These are phyloP conservation scores for Incurvaria masculella DNA, from an alignment of 2,888 invertebrate genomes.

Conservation along the genomic window DNA sequence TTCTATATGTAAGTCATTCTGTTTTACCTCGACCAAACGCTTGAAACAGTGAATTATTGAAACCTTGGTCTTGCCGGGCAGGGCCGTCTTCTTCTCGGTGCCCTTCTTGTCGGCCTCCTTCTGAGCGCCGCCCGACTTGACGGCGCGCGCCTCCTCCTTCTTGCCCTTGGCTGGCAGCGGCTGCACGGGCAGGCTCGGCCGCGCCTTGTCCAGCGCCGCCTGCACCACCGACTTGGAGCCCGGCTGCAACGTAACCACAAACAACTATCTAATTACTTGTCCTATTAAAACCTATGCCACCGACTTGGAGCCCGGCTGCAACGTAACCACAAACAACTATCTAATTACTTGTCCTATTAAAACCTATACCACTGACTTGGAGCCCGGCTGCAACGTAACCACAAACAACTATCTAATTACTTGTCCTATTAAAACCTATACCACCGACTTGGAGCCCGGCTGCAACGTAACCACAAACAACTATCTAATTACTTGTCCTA, in stretches of 20 bases:
- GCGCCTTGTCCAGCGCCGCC: conserved; percentile 79
- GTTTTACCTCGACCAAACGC: not conserved
- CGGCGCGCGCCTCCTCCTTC: conserved; percentile 57
- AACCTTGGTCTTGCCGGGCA: conserved; percentile 48
- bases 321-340: conserved; percentile 10
- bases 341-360: no score
- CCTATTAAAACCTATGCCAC: no score
- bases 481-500: no score
- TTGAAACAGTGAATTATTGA: not conserved
- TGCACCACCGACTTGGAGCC: conserved; percentile 74
- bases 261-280: no score
- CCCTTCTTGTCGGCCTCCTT: conserved; percentile 36
- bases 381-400: conserved; percentile 60
- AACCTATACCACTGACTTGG: conserved; percentile 72
- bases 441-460: conserved; percentile 72
- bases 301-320: conserved; percentile 68
- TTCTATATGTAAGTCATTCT: not conserved
- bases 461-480: conserved; percentile 23
- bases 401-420: conserved; percentile 10
- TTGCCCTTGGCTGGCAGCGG: conserved; percentile 64
- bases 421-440: no score
- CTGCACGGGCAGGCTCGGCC: conserved; percentile 80
- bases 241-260: conserved; percentile 45
- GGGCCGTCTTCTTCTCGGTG: conserved; percentile 43
- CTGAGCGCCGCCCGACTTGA: conserved; percentile 57